Percentiles rank a stretch among this genome's conserved stretches.
phyloP scores from a whole-genome alignment of 2,113 vertebrate species.

The Vulpes vulpes region DNA sequence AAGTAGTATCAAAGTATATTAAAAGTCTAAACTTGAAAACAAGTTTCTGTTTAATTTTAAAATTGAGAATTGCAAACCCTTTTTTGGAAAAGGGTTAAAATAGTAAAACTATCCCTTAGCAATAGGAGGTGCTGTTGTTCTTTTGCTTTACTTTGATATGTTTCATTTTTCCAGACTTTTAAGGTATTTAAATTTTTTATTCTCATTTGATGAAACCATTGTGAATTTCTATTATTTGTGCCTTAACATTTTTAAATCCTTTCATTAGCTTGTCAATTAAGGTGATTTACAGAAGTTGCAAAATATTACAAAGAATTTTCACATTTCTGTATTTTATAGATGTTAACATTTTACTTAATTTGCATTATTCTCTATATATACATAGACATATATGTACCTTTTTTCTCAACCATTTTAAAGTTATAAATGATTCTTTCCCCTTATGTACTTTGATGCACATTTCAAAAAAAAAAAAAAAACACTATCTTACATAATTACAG shows the following conservation, averaged over 20 bases:
- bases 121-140: conserved; percentile 57
- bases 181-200: background rate
- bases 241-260: conserved; percentile 14
- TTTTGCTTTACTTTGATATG: background rate
- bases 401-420: conserved; percentile 35
- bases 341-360: conserved; percentile 38
- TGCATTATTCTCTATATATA: background rate
- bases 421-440: conserved; percentile 4
- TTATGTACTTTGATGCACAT: background rate
- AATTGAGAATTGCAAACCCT: background rate
- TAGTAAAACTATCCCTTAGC: background rate
- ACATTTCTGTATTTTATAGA: background rate
- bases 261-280: background rate
- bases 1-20: background rate
- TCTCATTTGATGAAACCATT: conserved; percentile 13
- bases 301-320: conserved; percentile 45
- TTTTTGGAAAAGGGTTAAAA: background rate
- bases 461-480: background rate
- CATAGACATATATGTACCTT: background rate
- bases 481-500: background rate
- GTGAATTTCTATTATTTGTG: conserved; percentile 47
- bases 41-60: conserved; percentile 13
- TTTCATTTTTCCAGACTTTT: conserved; percentile 12
- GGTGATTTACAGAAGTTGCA: background rate
- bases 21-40: background rate